Evolutionary conservation across 1,140 invertebrate species (phyloP).

Genomic region (Atta texana): DNA sequence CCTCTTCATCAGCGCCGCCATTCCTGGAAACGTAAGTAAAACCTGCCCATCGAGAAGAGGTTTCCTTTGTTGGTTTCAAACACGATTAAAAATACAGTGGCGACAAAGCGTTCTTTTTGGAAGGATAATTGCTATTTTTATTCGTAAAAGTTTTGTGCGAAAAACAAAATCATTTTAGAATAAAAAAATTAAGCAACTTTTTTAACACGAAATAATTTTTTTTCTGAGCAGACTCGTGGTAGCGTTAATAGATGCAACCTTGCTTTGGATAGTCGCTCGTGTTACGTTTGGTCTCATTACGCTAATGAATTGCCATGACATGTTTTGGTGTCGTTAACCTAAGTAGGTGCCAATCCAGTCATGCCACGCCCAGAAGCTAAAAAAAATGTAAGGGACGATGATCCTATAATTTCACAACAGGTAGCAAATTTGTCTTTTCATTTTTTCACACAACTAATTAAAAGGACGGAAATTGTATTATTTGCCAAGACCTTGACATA

Average conservation of each 20-base stretch:
- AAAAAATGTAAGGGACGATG: slow-evolving; percentile 71
- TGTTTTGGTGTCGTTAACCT: slow-evolving; percentile 79
- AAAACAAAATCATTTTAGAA: background rate
- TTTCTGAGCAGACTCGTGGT: background rate
- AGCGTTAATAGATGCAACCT: slow-evolving; percentile 65
- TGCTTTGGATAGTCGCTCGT: slow-evolving; percentile 50
- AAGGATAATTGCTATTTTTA: slow-evolving; percentile 25
- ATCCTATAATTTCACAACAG: slow-evolving; percentile 67
- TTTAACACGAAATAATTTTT: slow-evolving; percentile 20
- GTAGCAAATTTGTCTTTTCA: slow-evolving; percentile 22
- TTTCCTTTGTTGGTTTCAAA: background rate
- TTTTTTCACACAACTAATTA: slow-evolving; percentile 6
- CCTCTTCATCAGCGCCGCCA: slow-evolving; percentile 95
- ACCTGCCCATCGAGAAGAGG: slow-evolving; percentile 17
- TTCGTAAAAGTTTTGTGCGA: background rate
- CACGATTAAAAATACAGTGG: slow-evolving; percentile 29
- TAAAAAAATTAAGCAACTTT: background rate
- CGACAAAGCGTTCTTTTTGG: background rate
- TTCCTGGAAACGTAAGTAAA: slow-evolving; percentile 94
- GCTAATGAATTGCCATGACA: slow-evolving; percentile 84
- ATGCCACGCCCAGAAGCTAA: slow-evolving; percentile 71
- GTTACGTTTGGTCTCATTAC: slow-evolving; percentile 76
- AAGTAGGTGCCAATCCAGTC: slow-evolving; percentile 77
- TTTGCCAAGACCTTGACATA: slow-evolving; percentile 43
- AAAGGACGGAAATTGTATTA: background rate